phyloP scores from a whole-genome alignment of 2,888 invertebrate species.

The Lymantria dispar region DNA sequence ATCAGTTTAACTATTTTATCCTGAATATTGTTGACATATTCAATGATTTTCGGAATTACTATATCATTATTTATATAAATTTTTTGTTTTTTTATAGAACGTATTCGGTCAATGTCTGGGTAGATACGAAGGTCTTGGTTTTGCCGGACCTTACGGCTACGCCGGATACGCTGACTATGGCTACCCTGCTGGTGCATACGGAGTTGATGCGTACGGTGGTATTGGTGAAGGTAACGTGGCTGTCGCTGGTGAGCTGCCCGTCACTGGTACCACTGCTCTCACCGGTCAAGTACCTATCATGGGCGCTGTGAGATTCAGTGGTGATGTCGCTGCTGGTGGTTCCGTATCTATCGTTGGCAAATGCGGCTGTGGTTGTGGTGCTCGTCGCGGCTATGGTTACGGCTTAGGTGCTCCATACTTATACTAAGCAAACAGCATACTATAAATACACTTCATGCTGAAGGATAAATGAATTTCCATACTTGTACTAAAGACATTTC shows the following conservation, averaged over 20 bases:
- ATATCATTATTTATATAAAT: too few species aligned
- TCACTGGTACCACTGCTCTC: conserved; percentile 11
- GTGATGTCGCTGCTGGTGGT: conserved; percentile 13
- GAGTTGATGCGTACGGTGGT: conserved; percentile 6
- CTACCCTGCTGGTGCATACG: not conserved
- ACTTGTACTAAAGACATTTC: too few species aligned
- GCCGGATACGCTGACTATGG: not conserved
- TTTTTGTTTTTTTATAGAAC: not conserved
- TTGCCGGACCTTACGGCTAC: not conserved
- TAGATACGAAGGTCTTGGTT: not conserved
- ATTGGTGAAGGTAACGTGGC: conserved; percentile 19
- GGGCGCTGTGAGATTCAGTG: conserved; percentile 13
- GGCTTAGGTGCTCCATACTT: not conserved
- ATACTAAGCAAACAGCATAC: not conserved
- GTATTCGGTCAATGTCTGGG: not conserved
- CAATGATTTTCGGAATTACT: too few species aligned
- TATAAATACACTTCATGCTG: too few species aligned
- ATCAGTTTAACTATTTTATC: too few species aligned
- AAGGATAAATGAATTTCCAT: too few species aligned
- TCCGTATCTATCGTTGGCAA: conserved; percentile 12
- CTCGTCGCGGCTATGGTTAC: not conserved
- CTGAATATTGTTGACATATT: too few species aligned
- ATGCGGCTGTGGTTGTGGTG: conserved; percentile 17
- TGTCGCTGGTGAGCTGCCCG: conserved; percentile 20
- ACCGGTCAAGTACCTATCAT: conserved; percentile 19